phyloP scores from a whole-genome alignment of 2,113 vertebrate genomes.

The Xenopus borealis region DNA sequence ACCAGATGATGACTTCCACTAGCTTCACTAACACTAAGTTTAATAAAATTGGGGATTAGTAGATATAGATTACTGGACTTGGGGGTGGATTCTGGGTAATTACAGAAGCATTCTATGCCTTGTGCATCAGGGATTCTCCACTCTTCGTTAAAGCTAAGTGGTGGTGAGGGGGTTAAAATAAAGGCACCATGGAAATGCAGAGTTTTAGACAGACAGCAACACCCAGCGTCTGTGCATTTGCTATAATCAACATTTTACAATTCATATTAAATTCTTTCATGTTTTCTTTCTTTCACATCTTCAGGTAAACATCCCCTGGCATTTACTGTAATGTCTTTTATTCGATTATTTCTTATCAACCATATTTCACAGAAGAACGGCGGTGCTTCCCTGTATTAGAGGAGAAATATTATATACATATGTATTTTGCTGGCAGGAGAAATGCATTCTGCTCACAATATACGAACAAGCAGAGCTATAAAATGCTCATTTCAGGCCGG shows the following conservation, averaged over 20 bases:
- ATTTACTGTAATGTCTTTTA: not conserved
- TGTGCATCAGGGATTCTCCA: too few species aligned
- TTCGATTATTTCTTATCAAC: not conserved
- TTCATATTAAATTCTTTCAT: not conserved
- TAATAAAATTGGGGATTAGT: too few species aligned
- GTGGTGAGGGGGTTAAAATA: not conserved
- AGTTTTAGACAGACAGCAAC: not conserved
- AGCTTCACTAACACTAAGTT: too few species aligned
- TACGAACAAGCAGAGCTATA: slow-evolving; percentile 33
- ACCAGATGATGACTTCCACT: too few species aligned
- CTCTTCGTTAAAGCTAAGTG: not conserved
- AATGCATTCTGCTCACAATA: slow-evolving; percentile 29
- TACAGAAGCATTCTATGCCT: too few species aligned
- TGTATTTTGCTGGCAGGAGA: slow-evolving; percentile 31
- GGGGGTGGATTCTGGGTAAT: too few species aligned
- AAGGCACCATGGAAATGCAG: not conserved
- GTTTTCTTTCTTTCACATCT: not conserved
- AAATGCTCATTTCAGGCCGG: slow-evolving; percentile 51
- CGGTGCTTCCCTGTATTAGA: slow-evolving; percentile 10
- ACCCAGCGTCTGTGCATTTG: not conserved
- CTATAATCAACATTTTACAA: slow-evolving; percentile 5
- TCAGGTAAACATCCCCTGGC: slow-evolving; percentile 4
- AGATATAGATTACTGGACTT: too few species aligned
- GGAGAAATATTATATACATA: slow-evolving; percentile 13
- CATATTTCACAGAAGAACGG: slow-evolving; percentile 20